These are phyloP conservation scores for Calosoma granatense DNA, from an alignment of 1,140 invertebrate species.

Conservation along the genomic window DNA sequence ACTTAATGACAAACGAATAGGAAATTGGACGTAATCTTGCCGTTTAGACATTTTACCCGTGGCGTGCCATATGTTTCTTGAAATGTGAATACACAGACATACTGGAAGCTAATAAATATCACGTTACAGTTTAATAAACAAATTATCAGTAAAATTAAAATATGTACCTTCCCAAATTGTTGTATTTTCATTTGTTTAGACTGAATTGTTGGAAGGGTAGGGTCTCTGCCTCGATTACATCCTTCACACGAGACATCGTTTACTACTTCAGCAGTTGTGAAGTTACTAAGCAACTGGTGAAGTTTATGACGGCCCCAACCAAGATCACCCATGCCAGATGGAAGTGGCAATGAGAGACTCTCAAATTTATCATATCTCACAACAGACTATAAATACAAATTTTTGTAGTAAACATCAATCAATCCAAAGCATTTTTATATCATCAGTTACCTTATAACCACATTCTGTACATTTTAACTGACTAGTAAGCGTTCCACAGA, in stretches of 20 bases:
- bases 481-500: conserved; percentile 72
- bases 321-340: conserved; percentile 41
- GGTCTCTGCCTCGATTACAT: conserved; percentile 48
- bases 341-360: conserved; percentile 68
- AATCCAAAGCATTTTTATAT: conserved; percentile 2
- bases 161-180: conserved; percentile 70
- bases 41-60: conserved; percentile 68
- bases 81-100: conserved; percentile 79
- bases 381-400: conserved; percentile 55
- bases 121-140: neutral
- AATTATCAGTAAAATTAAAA: neutral
- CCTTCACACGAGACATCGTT: conserved; percentile 72
- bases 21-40: conserved; percentile 75
- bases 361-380: conserved; percentile 85
- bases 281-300: conserved; percentile 62
- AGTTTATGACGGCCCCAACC: conserved; percentile 46
- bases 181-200: conserved; percentile 67
- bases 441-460: conserved; percentile 54
- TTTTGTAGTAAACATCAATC: conserved; percentile 5
- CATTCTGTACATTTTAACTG: conserved; percentile 74
- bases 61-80: conserved; percentile 70
- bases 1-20: conserved; percentile 70
- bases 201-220: conserved; percentile 31
- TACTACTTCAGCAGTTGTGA: conserved; percentile 74
- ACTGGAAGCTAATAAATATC: conserved; percentile 51